Conservation (phyloP, 1,140 invertebrate species). For the Maniola jurtina region DNA sequence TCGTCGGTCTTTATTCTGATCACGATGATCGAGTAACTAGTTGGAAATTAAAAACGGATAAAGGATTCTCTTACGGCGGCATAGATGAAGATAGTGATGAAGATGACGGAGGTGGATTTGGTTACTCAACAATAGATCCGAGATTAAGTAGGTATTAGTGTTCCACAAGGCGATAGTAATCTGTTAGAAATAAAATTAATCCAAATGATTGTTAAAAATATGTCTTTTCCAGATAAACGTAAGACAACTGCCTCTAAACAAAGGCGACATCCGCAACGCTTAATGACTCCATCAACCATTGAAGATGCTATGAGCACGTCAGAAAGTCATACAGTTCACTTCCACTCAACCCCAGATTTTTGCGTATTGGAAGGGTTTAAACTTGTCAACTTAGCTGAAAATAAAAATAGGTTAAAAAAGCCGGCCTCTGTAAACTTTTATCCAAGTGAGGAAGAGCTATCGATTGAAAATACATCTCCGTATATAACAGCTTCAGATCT, state of each 20-base stretch:
- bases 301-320: conserved; percentile 32
- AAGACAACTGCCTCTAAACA: conserved; percentile 26
- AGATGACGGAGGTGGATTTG: conserved; percentile 44
- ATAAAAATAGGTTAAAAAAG: conserved; percentile 48
- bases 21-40: conserved; percentile 38
- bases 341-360: conserved; percentile 64
- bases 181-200: conserved; percentile 1
- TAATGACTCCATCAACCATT: conserved; percentile 28
- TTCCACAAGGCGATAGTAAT: neutral
- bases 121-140: conserved; percentile 65
- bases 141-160: conserved; percentile 55
- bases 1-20: conserved; percentile 63
- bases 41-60: conserved; percentile 43
- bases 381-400: conserved; percentile 55
- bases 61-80: conserved; percentile 38
- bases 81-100: conserved; percentile 46
- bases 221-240: conserved; percentile 28
- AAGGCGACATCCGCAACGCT: conserved; percentile 41
- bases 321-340: conserved; percentile 52
- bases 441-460: conserved; percentile 36
- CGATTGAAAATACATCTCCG: conserved; percentile 26
- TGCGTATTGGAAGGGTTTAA: conserved; percentile 66
- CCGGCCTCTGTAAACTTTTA: conserved; percentile 38
- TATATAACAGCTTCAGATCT: conserved; percentile 23
- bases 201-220: neutral